phyloP scores from a whole-genome alignment of 2,797 vertebrate genomes.

The Carduelis carduelis region DNA sequence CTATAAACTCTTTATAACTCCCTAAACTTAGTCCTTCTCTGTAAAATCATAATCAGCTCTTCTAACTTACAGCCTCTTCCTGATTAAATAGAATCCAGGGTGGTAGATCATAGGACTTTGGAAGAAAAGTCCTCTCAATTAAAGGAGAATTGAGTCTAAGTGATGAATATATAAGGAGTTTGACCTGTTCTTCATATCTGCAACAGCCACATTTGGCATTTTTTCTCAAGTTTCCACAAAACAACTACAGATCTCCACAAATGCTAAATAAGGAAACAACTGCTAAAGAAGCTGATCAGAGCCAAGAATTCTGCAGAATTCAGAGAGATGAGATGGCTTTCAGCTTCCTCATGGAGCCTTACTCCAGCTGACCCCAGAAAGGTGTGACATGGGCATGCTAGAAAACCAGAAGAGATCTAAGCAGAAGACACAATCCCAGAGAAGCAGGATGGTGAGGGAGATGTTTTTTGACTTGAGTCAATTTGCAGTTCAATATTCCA shows the following conservation, averaged over 20 bases:
- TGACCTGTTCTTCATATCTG: neutral
- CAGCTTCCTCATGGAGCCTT: neutral
- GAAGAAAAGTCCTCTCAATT: neutral
- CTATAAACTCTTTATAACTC: neutral
- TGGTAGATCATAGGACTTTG: neutral
- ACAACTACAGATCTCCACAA: neutral
- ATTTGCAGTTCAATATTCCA: neutral
- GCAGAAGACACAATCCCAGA: neutral
- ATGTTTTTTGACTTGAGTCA: accelerated
- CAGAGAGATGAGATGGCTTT: neutral
- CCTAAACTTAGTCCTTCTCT: neutral
- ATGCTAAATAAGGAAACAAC: neutral
- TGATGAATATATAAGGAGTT: neutral
- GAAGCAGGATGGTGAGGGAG: neutral
- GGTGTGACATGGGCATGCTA: neutral
- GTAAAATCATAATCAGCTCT: neutral
- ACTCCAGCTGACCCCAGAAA: neutral
- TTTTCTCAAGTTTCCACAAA: neutral
- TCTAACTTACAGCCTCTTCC: neutral
- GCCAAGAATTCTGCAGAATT: neutral
- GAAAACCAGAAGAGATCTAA: neutral
- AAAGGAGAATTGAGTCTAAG: neutral
- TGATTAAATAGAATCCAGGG: neutral
- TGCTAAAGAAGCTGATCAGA: neutral
- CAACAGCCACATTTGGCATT: neutral